phyloP scores from a whole-genome alignment of 2,888 invertebrate species.

The Drosophila diplacantha region DNA sequence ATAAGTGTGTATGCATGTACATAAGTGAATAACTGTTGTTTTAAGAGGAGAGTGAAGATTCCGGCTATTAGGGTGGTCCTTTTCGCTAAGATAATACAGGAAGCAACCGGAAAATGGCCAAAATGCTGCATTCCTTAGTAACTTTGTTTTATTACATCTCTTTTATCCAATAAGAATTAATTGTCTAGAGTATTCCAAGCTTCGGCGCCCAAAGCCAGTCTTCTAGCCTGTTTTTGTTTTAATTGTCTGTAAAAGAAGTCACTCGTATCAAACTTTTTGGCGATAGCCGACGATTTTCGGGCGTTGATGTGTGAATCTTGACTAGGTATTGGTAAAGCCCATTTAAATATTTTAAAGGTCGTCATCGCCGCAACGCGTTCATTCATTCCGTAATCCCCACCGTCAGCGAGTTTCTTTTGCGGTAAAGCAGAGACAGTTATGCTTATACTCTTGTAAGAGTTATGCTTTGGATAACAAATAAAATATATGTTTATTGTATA shows the following conservation, averaged over 20 bases:
- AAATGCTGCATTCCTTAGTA: background rate
- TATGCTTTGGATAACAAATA: background rate
- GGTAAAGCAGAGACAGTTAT: conserved; percentile 1
- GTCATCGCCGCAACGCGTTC: conserved; percentile 4
- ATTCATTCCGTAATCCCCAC: conserved; percentile 14
- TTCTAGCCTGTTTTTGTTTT: background rate
- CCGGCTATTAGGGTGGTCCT: background rate
- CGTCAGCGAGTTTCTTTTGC: conserved; percentile 4
- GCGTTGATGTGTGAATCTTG: conserved; percentile 5
- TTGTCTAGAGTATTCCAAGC: background rate
- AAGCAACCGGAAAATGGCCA: background rate
- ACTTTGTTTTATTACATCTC: too few species aligned
- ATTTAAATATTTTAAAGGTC: conserved; percentile 22
- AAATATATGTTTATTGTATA: background rate
- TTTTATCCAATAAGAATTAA: conserved; percentile 2
- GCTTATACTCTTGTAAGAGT: background rate
- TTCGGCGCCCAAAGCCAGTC: background rate
- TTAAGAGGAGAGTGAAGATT: conserved; percentile 2
- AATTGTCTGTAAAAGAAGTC: background rate
- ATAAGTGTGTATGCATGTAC: background rate
- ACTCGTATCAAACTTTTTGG: conserved; percentile 4
- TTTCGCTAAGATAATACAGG: background rate
- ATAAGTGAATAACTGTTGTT: background rate
- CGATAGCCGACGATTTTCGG: conserved; percentile 1
- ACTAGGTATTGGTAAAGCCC: conserved; percentile 11